phyloP scores from a whole-genome alignment of 2,113 vertebrate genomes.

The Colius striatus region DNA sequence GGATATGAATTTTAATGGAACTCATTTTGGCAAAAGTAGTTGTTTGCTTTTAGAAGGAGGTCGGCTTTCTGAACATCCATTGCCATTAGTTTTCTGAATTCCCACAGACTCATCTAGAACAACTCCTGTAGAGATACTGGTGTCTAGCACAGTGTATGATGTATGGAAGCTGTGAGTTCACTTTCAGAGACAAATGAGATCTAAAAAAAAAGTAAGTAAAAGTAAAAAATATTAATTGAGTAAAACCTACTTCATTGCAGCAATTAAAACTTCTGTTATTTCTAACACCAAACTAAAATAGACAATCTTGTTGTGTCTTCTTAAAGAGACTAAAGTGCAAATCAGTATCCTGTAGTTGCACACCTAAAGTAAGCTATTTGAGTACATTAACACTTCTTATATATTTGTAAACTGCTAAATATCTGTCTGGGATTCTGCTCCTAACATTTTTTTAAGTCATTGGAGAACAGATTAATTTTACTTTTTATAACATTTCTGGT shows the following conservation, averaged over 20 bases:
- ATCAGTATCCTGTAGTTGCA: not conserved
- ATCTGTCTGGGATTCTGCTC: not conserved
- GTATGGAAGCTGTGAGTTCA: not conserved
- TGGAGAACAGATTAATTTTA: not conserved
- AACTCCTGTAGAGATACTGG: not conserved
- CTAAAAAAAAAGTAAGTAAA: not conserved
- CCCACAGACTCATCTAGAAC: not conserved
- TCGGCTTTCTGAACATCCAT: not conserved
- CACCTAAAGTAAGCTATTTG: not conserved
- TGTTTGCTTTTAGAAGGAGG: not conserved
- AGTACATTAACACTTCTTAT: not conserved
- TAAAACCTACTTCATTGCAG: not conserved
- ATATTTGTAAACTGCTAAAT: not conserved
- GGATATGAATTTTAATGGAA: not conserved
- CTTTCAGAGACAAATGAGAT: not conserved
- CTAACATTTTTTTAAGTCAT: fast-evolving
- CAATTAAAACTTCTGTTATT: not conserved
- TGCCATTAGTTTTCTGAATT: not conserved
- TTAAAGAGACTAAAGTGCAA: not conserved
- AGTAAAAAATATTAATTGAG: not conserved
- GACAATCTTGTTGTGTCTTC: not conserved
- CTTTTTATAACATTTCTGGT: not conserved
- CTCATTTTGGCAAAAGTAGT: not conserved
- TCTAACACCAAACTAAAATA: not conserved
- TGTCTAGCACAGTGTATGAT: not conserved